Base-by-base conservation (phyloP, 2,797 vertebrate species). In the Clarias fuscus region DNA sequence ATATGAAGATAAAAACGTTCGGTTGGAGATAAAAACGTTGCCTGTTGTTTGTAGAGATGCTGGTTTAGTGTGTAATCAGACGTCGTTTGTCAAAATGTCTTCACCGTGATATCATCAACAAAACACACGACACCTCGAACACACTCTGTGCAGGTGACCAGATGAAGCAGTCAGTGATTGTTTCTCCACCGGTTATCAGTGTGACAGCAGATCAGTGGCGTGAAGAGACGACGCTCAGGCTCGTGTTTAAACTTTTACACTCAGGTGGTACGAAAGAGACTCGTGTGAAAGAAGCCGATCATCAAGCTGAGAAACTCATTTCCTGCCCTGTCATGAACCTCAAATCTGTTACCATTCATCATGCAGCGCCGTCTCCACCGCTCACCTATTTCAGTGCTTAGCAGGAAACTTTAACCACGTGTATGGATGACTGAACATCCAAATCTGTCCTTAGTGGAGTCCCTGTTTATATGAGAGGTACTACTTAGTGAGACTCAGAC, bases 401-500 rank as follows among this genome's bases (percentile, higher is more conserved):
- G 61, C 58, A 64, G 70, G 37, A 62, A 84, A 62, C 24, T 43
- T 72, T 40, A 62, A n/a, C 33, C 15, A 71, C 58, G 56, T 64
- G 40, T 73, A 5, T 65, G 68, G 20, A 24, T 30, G 65, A 85
- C n/a, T 22, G 5, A 53, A 64, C 76, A 48, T 81, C 81, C 80
- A 27, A 24, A n/a, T 33, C 48, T 85, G 84, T 83, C 72, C 79
- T 73, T 82, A 33, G 17, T 62, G 33, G 27, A 59, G 56, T 78
- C 72, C 14, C 43, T 33, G 70, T 81, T 71, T 59, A 73, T 64
- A 84, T 7, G 71, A 62, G 71, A 84, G 27, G 59, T 91, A 90
- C 84, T 88, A 92, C 92, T 93, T 91, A 92, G 89, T 91, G 86
- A 59, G 86, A 84, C 88, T 91, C 87, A 85, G 86, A 88, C 87